A percentile compares a stretch with the other conserved stretches of the same genome.
Conservation (phyloP, 1,140 invertebrate genomes). For the Drosophila triauraria region DNA sequence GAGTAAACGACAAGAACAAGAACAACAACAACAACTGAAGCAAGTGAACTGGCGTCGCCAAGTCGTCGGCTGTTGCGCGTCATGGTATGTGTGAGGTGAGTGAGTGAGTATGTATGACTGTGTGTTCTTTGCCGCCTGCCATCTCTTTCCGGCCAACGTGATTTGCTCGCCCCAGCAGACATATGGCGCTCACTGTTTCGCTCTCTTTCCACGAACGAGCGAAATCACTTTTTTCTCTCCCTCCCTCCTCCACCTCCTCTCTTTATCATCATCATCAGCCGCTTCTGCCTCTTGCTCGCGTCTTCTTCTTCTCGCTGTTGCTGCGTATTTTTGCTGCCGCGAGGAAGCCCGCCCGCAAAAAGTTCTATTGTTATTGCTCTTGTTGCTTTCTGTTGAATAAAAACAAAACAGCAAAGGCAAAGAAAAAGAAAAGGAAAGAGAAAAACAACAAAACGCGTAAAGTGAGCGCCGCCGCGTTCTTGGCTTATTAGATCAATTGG, state of each 20-base stretch:
- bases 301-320: constrained; percentile 10
- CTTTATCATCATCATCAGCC: background rate
- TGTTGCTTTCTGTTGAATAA: constrained; percentile 45
- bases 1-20: constrained; percentile 46
- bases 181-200: constrained; percentile 54
- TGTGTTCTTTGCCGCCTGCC: constrained; percentile 43
- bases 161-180: constrained; percentile 37
- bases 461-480: constrained; percentile 63
- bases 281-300: constrained; percentile 1
- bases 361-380: constrained; percentile 54
- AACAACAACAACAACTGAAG: constrained; percentile 59
- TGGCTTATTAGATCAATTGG: constrained; percentile 80
- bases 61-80: constrained; percentile 65
- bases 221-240: constrained; percentile 45
- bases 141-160: constrained; percentile 21
- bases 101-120: constrained; percentile 16
- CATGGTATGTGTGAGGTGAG: constrained; percentile 25
- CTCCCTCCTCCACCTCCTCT: constrained; percentile 4
- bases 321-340: constrained; percentile 41
- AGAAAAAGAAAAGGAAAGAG: constrained; percentile 53
- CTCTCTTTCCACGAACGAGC: constrained; percentile 52
- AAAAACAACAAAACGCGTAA: constrained; percentile 37
- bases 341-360: constrained; percentile 71
- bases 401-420: constrained; percentile 48
- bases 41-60: constrained; percentile 78